Conservation (phyloP, 2,888 invertebrate genomes). For the Rapana venosa region DNA sequence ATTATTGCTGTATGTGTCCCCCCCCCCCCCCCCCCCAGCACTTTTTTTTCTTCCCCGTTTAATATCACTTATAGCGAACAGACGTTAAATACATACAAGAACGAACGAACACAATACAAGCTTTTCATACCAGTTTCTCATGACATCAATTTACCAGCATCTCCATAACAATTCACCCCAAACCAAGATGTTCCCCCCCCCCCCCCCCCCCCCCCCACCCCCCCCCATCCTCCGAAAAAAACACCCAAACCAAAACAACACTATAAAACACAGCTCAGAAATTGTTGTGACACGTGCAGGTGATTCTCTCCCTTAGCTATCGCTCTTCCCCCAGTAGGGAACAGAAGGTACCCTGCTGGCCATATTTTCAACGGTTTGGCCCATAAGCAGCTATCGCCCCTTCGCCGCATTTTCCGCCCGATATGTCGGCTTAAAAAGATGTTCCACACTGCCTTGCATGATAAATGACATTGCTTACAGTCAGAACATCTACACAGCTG, state of each 20-base stretch:
- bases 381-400: conserved; percentile 6
- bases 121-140: too few relatives aligned
- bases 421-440: conserved; percentile 17
- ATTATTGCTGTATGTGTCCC: too few relatives aligned
- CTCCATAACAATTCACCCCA: too few relatives aligned
- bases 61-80: too few relatives aligned
- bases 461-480: conserved; percentile 34
- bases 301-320: background rate
- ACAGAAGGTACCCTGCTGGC: background rate
- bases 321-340: background rate
- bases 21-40: too few relatives aligned
- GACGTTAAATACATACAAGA: too few relatives aligned
- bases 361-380: conserved; percentile 9
- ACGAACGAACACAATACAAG: too few relatives aligned
- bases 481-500: conserved; percentile 9
- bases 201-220: background rate
- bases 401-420: conserved; percentile 38
- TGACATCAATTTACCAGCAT: too few relatives aligned
- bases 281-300: conserved; percentile 32
- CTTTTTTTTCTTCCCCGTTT: too few relatives aligned
- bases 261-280: background rate
- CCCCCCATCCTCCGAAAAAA: background rate
- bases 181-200: background rate
- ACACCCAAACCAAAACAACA: background rate
- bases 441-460: conserved; percentile 7